Evolutionary conservation across 2,888 invertebrate species (phyloP).

Genomic region (Nesidiocoris tenuis): DNA sequence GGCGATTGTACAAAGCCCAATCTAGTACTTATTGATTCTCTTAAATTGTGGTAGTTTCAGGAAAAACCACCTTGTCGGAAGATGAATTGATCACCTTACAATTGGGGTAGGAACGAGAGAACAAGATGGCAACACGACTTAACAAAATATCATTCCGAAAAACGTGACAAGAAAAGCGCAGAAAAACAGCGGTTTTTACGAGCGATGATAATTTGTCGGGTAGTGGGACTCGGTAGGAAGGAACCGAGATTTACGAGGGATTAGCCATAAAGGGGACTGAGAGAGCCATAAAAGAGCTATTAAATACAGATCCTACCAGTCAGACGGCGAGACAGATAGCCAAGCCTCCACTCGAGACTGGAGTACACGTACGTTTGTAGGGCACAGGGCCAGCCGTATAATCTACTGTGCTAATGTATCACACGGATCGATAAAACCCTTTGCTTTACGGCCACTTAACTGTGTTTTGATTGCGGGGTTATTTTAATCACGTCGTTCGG

Average conservation of each 20-base stretch:
- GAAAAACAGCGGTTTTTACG: slow-evolving; percentile 20
- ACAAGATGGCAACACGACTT: too few species aligned
- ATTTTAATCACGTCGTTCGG: too few species aligned
- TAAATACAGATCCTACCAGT: slow-evolving; percentile 33
- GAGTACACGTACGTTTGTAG: slow-evolving; percentile 15
- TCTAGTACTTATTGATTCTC: too few species aligned
- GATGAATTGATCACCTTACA: too few species aligned
- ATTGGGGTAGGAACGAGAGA: too few species aligned
- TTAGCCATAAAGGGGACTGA: slow-evolving; percentile 30
- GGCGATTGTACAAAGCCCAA: too few species aligned
- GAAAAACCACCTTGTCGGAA: too few species aligned
- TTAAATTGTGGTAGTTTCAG: too few species aligned
- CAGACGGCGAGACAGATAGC: slow-evolving; percentile 31
- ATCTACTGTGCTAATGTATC: neutral
- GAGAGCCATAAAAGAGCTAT: slow-evolving; percentile 37
- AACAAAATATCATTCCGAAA: neutral
- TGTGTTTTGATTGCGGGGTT: neutral
- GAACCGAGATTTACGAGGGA: slow-evolving; percentile 34
- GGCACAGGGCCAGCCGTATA: slow-evolving; percentile 21
- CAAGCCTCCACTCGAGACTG: slow-evolving; percentile 7
- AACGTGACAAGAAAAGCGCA: neutral
- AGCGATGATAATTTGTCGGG: slow-evolving; percentile 24
- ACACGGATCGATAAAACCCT: neutral
- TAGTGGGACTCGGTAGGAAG: slow-evolving; percentile 11
- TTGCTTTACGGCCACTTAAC: neutral